These are phyloP conservation scores for Autographa gamma DNA, from an alignment of 2,888 invertebrate species.

Conservation along the genomic window DNA sequence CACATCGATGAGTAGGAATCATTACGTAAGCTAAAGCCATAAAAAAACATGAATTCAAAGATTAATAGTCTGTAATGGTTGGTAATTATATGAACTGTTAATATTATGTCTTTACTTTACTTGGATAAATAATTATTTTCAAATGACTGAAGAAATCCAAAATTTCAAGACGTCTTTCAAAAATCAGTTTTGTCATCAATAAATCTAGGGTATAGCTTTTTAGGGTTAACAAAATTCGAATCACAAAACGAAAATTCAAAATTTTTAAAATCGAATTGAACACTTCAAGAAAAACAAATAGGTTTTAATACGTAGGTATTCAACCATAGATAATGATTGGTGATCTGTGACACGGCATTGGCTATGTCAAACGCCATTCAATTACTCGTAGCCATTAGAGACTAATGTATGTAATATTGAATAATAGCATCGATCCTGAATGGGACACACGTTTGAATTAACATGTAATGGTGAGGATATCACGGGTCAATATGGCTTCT, in stretches of 20 bases:
- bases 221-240: slow-evolving; percentile 1
- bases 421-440: slow-evolving; percentile 70
- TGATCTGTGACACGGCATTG: slow-evolving; percentile 74
- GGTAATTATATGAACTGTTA: slow-evolving; percentile 29
- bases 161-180: background rate
- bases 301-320: slow-evolving; percentile 29
- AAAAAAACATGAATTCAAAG: slow-evolving; percentile 41
- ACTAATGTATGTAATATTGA: slow-evolving; percentile 67
- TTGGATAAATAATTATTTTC: slow-evolving; percentile 11
- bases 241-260: background rate
- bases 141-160: background rate
- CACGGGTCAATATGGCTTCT: slow-evolving; percentile 51
- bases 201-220: background rate
- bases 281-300: slow-evolving; percentile 10
- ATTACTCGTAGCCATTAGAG: slow-evolving; percentile 66
- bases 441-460: slow-evolving; percentile 67
- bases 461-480: slow-evolving; percentile 67
- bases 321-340: slow-evolving; percentile 64
- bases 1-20: slow-evolving; percentile 45
- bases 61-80: slow-evolving; percentile 42
- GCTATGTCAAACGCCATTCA: slow-evolving; percentile 72
- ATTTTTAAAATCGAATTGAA: background rate
- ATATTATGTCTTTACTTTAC: slow-evolving; percentile 13
- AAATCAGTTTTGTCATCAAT: background rate
- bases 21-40: slow-evolving; percentile 37